Conservation (phyloP, 2,888 invertebrate genomes). For the Ptycholaimellus sp. region DNA sequence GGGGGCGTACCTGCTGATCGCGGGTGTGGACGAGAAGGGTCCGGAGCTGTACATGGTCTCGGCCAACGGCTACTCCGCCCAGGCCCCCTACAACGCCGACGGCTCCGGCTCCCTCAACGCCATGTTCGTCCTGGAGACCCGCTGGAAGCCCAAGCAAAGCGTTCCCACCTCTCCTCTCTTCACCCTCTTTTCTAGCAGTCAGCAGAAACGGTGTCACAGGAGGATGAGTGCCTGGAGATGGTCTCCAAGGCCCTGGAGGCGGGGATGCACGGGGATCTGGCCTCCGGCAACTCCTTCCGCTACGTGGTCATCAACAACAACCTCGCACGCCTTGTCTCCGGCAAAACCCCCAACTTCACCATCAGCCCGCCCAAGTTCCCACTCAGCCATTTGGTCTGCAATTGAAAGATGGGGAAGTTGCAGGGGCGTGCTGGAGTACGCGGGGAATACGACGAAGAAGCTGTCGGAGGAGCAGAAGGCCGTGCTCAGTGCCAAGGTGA, state of each 20-base stretch:
- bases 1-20: constrained; percentile 75
- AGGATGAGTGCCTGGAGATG: constrained; percentile 63
- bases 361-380: too few relatives aligned
- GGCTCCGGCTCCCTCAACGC: constrained; percentile 76
- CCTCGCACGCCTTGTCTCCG: too few relatives aligned
- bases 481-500: too few relatives aligned
- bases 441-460: too few relatives aligned
- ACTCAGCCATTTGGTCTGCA: too few relatives aligned
- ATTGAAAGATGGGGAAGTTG: too few relatives aligned
- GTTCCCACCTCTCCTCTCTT: not conserved
- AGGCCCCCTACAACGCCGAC: constrained; percentile 59
- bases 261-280: constrained; percentile 85
- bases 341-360: too few relatives aligned
- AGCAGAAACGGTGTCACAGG: constrained; percentile 29
- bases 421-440: too few relatives aligned
- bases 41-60: constrained; percentile 71
- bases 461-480: too few relatives aligned
- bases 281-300: constrained; percentile 21
- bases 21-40: constrained; percentile 73
- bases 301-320: too few relatives aligned
- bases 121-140: constrained; percentile 69
- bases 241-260: constrained; percentile 80
- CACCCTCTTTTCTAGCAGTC: not conserved
- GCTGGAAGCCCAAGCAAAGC: constrained; percentile 13
- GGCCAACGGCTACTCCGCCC: constrained; percentile 82